Evolutionary conservation across 2,888 invertebrate genomes (phyloP).

Genomic region (Teleiodes luculella): DNA sequence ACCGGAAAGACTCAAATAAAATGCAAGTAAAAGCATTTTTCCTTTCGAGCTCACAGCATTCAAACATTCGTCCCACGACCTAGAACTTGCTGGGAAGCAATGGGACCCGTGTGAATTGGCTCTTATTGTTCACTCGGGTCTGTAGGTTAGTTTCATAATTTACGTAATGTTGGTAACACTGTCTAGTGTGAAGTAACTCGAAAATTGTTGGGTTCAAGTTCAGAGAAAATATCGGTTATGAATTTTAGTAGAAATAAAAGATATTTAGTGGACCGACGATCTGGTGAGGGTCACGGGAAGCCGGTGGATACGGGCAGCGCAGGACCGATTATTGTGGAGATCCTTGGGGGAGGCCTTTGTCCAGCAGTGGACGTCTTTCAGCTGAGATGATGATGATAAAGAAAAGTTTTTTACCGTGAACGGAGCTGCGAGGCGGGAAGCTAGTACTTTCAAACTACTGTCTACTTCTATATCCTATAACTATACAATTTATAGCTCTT

Average conservation of each 20-base stretch:
- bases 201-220: not conserved
- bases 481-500: too few relatives aligned
- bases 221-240: not conserved
- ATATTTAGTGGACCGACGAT: too few relatives aligned
- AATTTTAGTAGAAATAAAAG: not conserved
- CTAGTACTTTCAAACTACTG: too few relatives aligned
- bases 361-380: too few relatives aligned
- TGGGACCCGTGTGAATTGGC: conserved; percentile 9
- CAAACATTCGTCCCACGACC: conserved; percentile 9
- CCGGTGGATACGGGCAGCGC: too few relatives aligned
- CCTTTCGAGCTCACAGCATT: conserved; percentile 9
- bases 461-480: too few relatives aligned
- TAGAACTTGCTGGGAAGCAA: conserved; percentile 6
- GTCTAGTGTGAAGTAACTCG: not conserved
- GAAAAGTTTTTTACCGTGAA: too few relatives aligned
- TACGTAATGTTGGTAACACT: conserved; percentile 7
- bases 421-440: too few relatives aligned
- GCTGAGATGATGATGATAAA: too few relatives aligned
- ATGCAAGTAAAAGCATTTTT: conserved; percentile 14
- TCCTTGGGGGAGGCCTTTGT: too few relatives aligned
- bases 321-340: too few relatives aligned
- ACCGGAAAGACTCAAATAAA: conserved; percentile 4
- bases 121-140: not conserved
- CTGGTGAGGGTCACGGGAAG: too few relatives aligned
- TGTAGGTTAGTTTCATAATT: conserved; percentile 13